These are phyloP conservation scores for Ametastegia equiseti DNA, from an alignment of 2,888 invertebrate genomes.

Conservation along the genomic window DNA sequence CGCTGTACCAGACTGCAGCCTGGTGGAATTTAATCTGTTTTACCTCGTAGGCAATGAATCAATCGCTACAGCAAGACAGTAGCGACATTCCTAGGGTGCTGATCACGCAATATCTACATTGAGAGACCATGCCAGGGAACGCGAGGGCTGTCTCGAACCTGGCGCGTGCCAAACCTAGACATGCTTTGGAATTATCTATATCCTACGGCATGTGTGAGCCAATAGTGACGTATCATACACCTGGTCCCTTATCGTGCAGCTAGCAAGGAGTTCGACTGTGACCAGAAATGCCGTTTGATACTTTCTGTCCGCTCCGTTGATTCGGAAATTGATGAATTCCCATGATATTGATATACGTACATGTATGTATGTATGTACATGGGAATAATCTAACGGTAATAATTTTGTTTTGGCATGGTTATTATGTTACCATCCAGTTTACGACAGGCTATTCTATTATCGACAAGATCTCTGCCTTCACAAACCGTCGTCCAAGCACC, in stretches of 20 bases:
- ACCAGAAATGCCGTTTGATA: conserved; percentile 44
- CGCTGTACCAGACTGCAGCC: conserved; percentile 13
- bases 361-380: background rate
- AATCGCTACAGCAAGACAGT: conserved; percentile 44
- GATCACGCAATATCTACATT: conserved; percentile 40
- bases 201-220: conserved; percentile 5
- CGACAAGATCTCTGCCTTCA: conserved; percentile 22
- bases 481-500: background rate
- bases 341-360: conserved; percentile 26
- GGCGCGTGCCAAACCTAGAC: conserved; percentile 41
- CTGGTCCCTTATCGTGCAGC: conserved; percentile 31
- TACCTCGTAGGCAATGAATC: conserved; percentile 39
- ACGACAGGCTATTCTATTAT: background rate
- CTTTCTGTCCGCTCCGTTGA: conserved; percentile 44
- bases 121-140: background rate
- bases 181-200: conserved; percentile 24
- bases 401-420: conserved; percentile 35
- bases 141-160: conserved; percentile 1
- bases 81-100: conserved; percentile 44
- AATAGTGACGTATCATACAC: conserved; percentile 39
- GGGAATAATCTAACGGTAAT: conserved; percentile 10
- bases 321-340: conserved; percentile 45
- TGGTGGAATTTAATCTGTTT: conserved; percentile 42
- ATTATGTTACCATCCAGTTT: conserved; percentile 1
- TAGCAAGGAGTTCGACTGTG: conserved; percentile 34